Conservation (phyloP, 2,797 vertebrate species). For the Sciurus carolinensis region DNA sequence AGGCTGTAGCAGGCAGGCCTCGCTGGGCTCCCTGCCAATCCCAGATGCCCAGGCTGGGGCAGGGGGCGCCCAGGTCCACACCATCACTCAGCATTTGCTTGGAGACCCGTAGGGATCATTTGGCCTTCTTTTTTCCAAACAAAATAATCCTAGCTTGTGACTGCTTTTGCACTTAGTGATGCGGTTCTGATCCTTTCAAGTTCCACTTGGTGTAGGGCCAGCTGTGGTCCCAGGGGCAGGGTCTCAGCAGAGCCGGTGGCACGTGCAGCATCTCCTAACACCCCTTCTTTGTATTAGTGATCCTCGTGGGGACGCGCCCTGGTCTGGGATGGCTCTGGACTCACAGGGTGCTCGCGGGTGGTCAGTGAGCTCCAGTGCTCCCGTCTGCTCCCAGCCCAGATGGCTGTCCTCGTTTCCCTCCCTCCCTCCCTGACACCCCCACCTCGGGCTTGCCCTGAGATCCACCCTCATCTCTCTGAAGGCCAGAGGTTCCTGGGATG, state of each 20-base stretch:
- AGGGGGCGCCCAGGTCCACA: not conserved
- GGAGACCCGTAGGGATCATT: not conserved
- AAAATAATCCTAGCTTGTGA: not conserved
- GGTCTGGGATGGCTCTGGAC: not conserved
- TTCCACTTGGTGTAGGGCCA: not conserved
- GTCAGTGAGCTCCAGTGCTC: not conserved
- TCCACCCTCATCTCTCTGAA: not conserved
- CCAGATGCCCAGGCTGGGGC: not conserved
- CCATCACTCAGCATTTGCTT: not conserved
- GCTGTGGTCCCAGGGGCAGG: not conserved
- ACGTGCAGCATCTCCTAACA: fast-evolving
- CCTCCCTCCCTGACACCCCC: not conserved
- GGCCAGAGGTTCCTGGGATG: not conserved
- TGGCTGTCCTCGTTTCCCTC: not conserved
- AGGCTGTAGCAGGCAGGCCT: not conserved
- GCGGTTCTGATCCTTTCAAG: not conserved
- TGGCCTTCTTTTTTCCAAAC: not conserved
- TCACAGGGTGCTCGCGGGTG: not conserved
- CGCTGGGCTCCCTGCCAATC: not conserved
- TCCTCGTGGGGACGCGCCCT: not conserved
- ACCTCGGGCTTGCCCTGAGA: not conserved
- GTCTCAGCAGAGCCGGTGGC: not conserved
- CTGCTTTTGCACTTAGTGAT: not conserved
- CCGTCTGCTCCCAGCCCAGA: not conserved
- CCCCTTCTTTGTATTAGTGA: not conserved